These are phyloP conservation scores for Crossocerus cetratus DNA, from an alignment of 2,888 invertebrate genomes.

Conservation along the genomic window DNA sequence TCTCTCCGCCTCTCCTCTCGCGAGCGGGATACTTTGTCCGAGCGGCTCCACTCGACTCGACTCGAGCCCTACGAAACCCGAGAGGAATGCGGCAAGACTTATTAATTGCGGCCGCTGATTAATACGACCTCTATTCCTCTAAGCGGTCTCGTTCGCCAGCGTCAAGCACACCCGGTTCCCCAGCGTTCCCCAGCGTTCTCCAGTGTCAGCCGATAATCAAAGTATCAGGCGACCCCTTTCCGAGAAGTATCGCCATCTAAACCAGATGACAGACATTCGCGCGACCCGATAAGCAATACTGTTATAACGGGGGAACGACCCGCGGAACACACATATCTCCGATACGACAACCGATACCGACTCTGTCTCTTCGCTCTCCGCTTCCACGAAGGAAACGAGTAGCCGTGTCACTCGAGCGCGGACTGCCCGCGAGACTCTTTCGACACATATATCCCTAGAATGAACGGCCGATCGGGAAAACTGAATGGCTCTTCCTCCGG, in stretches of 20 bases:
- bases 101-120: too few relatives aligned
- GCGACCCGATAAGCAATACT: conserved; percentile 33
- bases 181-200: too few relatives aligned
- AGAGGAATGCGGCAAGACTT: too few relatives aligned
- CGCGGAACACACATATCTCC: neutral
- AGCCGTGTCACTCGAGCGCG: too few relatives aligned
- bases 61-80: too few relatives aligned
- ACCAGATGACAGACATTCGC: conserved; percentile 14
- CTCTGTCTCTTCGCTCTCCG: too few relatives aligned
- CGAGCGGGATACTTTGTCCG: conserved; percentile 37
- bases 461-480: neutral
- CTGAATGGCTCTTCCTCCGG: neutral
- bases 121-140: too few relatives aligned
- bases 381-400: too few relatives aligned
- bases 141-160: too few relatives aligned
- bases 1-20: conserved; percentile 13
- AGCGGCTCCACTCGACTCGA: neutral
- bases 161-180: too few relatives aligned
- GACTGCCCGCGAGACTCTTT: neutral
- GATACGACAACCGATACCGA: neutral
- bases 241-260: conserved; percentile 34
- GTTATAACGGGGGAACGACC: conserved; percentile 17
- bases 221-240: conserved; percentile 28
- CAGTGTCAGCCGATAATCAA: conserved; percentile 22
- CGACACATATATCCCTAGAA: neutral